Percentiles rank a stretch among this genome's conserved stretches.
These are phyloP conservation scores for Eulithis prunata DNA, from an alignment of 2,888 invertebrate genomes.

Conservation along the genomic window DNA sequence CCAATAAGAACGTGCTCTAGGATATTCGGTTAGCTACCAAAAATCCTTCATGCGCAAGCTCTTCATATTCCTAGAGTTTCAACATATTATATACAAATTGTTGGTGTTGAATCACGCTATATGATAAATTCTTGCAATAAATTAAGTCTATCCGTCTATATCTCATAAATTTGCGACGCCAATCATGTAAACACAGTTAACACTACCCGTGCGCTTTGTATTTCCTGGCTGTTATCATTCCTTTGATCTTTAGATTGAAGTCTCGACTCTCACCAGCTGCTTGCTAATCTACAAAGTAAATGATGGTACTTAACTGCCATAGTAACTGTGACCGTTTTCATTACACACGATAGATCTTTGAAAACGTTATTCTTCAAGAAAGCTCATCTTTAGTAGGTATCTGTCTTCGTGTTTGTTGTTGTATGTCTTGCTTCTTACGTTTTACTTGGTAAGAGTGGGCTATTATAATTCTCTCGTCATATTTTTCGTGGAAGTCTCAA, in stretches of 20 bases:
- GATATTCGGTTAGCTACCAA: no score
- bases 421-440: conserved; percentile 31
- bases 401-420: conserved; percentile 35
- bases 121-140: neutral
- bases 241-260: conserved; percentile 42
- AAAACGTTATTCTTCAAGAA: conserved; percentile 35
- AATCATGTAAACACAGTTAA: conserved; percentile 34
- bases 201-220: conserved; percentile 30
- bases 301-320: conserved; percentile 21
- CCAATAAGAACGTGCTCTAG: no score
- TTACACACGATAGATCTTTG: conserved; percentile 30
- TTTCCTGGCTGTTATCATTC: conserved; percentile 32
- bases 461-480: conserved; percentile 10
- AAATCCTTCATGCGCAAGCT: no score
- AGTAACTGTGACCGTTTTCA: conserved; percentile 29
- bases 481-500: conserved; percentile 6
- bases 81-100: neutral
- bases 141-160: conserved; percentile 4
- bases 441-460: conserved; percentile 18
- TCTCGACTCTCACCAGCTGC: conserved; percentile 26
- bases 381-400: conserved; percentile 33
- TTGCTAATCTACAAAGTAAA: conserved; percentile 34
- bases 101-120: neutral
- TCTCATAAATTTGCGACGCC: conserved; percentile 22
- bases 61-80: neutral